Evolutionary conservation across 2,888 invertebrate species (phyloP), one percentile per base, ranked within the genome.

Genomic region (Pasiphila rectangulata): DNA sequence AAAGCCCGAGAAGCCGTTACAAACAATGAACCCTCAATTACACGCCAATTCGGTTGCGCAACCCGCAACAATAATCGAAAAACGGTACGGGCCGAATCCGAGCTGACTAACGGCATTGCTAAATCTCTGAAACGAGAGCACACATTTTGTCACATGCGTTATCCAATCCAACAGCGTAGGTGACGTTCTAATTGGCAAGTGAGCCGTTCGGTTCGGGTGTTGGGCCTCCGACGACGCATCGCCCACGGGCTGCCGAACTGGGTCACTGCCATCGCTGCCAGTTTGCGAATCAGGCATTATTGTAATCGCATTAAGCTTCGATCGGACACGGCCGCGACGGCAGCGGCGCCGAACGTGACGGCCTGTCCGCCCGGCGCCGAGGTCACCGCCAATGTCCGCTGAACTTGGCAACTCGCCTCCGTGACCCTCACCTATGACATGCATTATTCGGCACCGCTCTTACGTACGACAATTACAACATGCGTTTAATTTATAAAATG

Each of bases 191-290:
- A 71, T 70, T 69, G 61, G 60, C 63, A 66, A 68, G 61, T 61
- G 64, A 64, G 54, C 59, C 64, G 64, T 58, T 53, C 47, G 44
- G 56, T 58, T 58, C 46, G 48, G 52, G 47, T 52, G 46, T 39
- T 50, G 61, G 65, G 61, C 69, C 66, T 69, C 55, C 41, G 46
- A 56, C 17, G 32, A 7, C 17, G 16, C 9, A 16, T 32, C 70
- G 64, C 74, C 74, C 64, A 73, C 72, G 47, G 46, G 55, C 46
- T 38, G 41, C 42, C 63, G 54, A 80, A 68, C 65, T 79, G 56
- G 80, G 82, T 80, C 80, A 81, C 75, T 75, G 79, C 72, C 78
- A 69, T 80, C 80, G 80, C 75, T 76, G 79, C 71, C 77, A 69
- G 73, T 75, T 72, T 64, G 74, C 75, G 66, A 72, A 73, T 64